Evolutionary conservation across 2,113 vertebrate genomes (phyloP).

Genomic region (Microcebus jonahi): DNA sequence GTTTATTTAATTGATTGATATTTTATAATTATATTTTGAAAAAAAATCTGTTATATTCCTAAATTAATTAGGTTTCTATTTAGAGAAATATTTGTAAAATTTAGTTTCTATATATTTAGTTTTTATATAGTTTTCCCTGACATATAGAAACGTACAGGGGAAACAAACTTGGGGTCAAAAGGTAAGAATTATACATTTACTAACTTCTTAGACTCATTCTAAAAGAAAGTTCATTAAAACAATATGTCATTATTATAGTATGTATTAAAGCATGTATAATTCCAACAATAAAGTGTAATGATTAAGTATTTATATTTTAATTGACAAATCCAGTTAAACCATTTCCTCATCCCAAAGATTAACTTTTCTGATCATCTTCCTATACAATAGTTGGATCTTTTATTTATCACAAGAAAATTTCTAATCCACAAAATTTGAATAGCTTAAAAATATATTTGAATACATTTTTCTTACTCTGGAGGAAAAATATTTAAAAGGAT

Average conservation of each 20-base stretch:
- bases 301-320: not conserved
- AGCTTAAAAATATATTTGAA: conserved; percentile 41
- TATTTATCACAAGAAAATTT: not conserved
- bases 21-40: not conserved
- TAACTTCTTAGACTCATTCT: not conserved
- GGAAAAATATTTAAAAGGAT: conserved; percentile 40
- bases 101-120: too few relatives aligned
- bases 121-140: not conserved
- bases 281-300: not conserved
- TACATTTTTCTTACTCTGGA: not conserved
- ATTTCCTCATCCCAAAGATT: not conserved
- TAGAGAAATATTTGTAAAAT: not conserved
- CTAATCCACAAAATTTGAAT: not conserved
- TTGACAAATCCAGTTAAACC: not conserved
- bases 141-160: not conserved
- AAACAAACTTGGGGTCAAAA: not conserved
- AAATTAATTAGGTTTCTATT: not conserved
- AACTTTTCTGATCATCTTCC: not conserved
- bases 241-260: not conserved
- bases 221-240: not conserved
- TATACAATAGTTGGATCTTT: not conserved
- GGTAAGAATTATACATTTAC: not conserved
- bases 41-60: not conserved
- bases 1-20: not conserved
- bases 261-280: not conserved